Base-by-base conservation (phyloP, 1,140 invertebrate species). In the Cephus cinctus region DNA sequence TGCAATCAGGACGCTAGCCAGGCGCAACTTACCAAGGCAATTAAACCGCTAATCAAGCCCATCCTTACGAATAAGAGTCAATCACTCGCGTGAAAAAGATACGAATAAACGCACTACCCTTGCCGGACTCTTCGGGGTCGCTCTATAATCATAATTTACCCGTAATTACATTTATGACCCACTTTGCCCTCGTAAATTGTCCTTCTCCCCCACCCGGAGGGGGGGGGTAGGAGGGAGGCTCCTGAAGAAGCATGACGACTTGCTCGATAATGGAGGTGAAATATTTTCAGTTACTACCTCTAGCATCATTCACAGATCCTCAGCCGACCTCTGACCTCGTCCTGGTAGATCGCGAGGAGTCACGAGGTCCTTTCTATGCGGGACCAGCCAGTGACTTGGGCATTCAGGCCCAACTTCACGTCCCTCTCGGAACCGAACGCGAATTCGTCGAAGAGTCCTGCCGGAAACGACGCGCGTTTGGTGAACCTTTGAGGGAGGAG, bases 161-260 rank as follows among this genome's bases (percentile, higher is more conserved):
- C 66, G 56, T 71, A 73, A 74, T 74, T 72, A 71, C 70, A 74
- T 74, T 74, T 73, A 74, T 69, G 70, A 71, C 65, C 71, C 69
- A 72, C 62, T 72, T 71, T 71, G 59, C 54, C 54, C 69, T 68
- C 69, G 66, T 71, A 74, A 71, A 71, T 71, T 71, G 66, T 71
- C 64, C 34, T 3, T 14, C 14, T 12, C 14, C 14, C 14, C 19
- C 61, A 65, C 65, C 59, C 53, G 54, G 52, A 57, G 56, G 50
- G 56, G 32, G 25, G 22, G 15, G 19, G 41, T 39, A 18, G 14
- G 20, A 42, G 25, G 21, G 12, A 31, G 16, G 27, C 27, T 11
- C 2, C 14, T 30, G 9, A 11, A 30, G 27, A 9, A 11, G 9
- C 11, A 12, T 12, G 9, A 9, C 14, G 3, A 36, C 11, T 36